These are phyloP conservation scores for Trinorchestia longiramus DNA, from an alignment of 1,140 invertebrate genomes.

Conservation along the genomic window DNA sequence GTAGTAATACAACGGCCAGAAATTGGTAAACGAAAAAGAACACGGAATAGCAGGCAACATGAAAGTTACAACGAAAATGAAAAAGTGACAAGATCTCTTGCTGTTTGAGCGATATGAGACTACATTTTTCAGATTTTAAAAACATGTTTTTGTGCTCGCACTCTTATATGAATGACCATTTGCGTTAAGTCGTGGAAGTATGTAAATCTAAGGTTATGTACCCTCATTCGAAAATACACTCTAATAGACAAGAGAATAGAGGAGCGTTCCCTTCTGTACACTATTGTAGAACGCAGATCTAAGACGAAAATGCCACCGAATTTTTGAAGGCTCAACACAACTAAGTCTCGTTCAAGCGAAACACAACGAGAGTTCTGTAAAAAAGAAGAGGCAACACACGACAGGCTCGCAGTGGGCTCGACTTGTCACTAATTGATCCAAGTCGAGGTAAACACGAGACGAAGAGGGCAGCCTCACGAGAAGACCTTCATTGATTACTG, in stretches of 20 bases:
- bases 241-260: not conserved
- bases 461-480: not conserved
- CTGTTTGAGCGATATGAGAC: too few species aligned
- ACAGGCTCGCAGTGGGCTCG: not conserved
- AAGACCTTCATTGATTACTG: not conserved
- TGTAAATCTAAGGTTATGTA: not conserved
- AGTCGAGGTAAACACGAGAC: not conserved
- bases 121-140: too few species aligned
- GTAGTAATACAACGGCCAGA: too few species aligned
- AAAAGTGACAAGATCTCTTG: too few species aligned
- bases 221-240: not conserved
- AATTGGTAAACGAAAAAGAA: too few species aligned
- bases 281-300: not conserved
- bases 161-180: not conserved
- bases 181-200: not conserved
- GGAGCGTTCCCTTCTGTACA: not conserved
- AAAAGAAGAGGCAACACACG: not conserved
- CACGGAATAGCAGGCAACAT: too few species aligned
- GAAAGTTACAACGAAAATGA: too few species aligned
- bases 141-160: too few species aligned
- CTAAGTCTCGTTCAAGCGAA: not conserved
- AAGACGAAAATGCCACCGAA: not conserved
- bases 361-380: not conserved
- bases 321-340: not conserved
- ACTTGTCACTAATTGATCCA: not conserved